phyloP scores from a whole-genome alignment of 2,888 invertebrate genomes.

The Flexamia atlantica region DNA sequence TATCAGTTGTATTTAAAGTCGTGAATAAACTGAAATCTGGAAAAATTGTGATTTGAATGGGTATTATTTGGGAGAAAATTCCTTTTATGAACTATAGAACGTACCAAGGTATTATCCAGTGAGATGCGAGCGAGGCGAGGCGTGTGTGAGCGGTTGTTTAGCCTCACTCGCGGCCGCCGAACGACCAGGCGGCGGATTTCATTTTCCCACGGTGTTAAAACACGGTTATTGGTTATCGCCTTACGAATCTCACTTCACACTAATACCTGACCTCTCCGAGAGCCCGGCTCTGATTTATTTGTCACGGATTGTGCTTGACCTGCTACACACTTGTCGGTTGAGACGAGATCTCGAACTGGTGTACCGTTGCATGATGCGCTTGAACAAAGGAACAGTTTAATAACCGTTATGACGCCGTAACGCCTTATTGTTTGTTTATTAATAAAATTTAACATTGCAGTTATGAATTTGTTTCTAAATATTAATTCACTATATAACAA shows the following conservation, averaged over 20 bases:
- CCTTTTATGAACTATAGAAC: not conserved
- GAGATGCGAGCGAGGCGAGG: not conserved
- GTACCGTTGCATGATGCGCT: not conserved
- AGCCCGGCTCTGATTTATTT: conserved; percentile 25
- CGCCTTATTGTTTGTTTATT: too few relatives aligned
- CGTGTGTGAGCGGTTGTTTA: not conserved
- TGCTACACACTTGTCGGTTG: conserved; percentile 7
- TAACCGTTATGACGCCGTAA: too few relatives aligned
- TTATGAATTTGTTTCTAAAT: too few relatives aligned
- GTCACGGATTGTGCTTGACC: conserved; percentile 14
- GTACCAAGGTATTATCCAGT: not conserved
- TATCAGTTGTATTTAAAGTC: too few relatives aligned
- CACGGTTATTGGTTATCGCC: conserved; percentile 40
- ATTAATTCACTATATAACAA: too few relatives aligned
- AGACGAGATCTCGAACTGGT: not conserved
- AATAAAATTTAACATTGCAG: too few relatives aligned
- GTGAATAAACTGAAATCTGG: too few relatives aligned
- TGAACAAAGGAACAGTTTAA: too few relatives aligned
- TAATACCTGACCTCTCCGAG: conserved; percentile 22
- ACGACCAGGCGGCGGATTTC: conserved; percentile 26
- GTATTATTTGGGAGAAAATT: too few relatives aligned
- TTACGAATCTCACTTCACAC: conserved; percentile 35
- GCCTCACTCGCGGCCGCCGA: not conserved
- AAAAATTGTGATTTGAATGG: too few relatives aligned
- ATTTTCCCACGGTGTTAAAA: conserved; percentile 29